Evolutionary conservation across 1,140 invertebrate genomes (phyloP).

Genomic region (Drosophila bocqueti): DNA sequence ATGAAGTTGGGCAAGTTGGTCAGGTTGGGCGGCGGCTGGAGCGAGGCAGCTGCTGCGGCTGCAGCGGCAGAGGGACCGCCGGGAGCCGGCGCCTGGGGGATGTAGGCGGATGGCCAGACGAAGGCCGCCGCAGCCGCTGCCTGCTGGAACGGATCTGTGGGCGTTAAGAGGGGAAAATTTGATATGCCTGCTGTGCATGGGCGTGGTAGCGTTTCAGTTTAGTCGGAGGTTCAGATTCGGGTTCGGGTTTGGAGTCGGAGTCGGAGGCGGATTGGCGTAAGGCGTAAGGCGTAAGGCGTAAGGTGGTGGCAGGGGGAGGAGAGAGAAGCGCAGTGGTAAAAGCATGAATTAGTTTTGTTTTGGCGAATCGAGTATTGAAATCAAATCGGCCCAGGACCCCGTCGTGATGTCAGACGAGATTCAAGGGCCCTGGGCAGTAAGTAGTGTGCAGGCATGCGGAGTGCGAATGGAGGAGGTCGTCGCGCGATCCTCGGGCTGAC

Average conservation of each 20-base stretch:
- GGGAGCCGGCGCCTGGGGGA: conserved; percentile 86
- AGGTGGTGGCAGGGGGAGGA: conserved; percentile 26
- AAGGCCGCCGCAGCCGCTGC: conserved; percentile 87
- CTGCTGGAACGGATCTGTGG: conserved; percentile 90
- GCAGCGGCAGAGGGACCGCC: conserved; percentile 86
- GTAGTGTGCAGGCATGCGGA: conserved; percentile 37
- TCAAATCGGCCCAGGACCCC: conserved; percentile 56
- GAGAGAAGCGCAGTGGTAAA: conserved; percentile 80
- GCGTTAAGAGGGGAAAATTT: conserved; percentile 84
- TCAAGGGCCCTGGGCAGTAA: background rate
- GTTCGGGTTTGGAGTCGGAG: conserved; percentile 9
- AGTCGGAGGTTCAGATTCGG: conserved; percentile 35
- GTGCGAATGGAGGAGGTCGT: conserved; percentile 22
- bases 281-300: background rate
- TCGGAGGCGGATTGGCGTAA: background rate
- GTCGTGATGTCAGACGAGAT: conserved; percentile 4
- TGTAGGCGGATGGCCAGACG: conserved; percentile 80
- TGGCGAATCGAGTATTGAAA: conserved; percentile 46
- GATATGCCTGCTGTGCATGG: conserved; percentile 79
- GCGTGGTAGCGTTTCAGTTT: conserved; percentile 48
- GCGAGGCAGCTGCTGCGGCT: conserved; percentile 86
- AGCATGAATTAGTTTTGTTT: conserved; percentile 81
- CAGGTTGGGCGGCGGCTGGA: conserved; percentile 86
- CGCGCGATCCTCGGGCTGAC: conserved; percentile 42
- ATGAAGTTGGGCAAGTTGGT: conserved; percentile 73